Base-by-base conservation (phyloP, 2,888 invertebrate genomes). In the Magallana nippona region DNA sequence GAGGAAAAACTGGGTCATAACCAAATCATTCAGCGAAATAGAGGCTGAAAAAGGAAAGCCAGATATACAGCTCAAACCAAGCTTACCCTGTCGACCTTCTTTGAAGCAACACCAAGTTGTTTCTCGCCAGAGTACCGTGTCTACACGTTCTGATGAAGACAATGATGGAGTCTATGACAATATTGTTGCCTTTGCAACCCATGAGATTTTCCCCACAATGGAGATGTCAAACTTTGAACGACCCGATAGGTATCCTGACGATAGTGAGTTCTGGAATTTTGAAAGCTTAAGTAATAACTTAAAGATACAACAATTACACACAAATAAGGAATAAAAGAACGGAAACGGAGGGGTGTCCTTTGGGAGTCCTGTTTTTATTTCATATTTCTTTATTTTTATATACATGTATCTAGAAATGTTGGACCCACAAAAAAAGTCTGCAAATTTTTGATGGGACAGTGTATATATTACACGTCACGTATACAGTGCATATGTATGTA, bases 1-100 rank as follows among this genome's bases (percentile, higher is more conserved):
- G 78, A 17, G 78, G 56, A 78, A 78, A 78, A 78, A 78, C 56
- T 78, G 78, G 78, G 56, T 78, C 78, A 56, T 78, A 44, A 78
- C 44, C 13, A 44, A 55, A 22, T 55, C 55, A 56, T 78, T 78
- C 55, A 78, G 55, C 22, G 78, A 78, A 55, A 55, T 58, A 19
- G n/a, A 57, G 19, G 57, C 22, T 15, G 55, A 71, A 11, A 27
- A 13, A 71, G 13, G 15, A 22, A 71, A 71, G 71, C 5, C 27
- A 15, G 27, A 71, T 32, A 5, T 71, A 71, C 71, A 71, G 32
- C 13, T 71, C 32, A 71, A 32, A 71, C 71, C 71, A 32, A 27
- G 71, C 32, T 71, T 71, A 71, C 71, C 71, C 27, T 27, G 32
- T 13, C 71, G 71, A 71, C 71, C 71, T 1, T 71, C 71, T 11